Evolutionary conservation across 2,797 vertebrate genomes (phyloP).

Genomic region (Chaetodon trifasciatus): DNA sequence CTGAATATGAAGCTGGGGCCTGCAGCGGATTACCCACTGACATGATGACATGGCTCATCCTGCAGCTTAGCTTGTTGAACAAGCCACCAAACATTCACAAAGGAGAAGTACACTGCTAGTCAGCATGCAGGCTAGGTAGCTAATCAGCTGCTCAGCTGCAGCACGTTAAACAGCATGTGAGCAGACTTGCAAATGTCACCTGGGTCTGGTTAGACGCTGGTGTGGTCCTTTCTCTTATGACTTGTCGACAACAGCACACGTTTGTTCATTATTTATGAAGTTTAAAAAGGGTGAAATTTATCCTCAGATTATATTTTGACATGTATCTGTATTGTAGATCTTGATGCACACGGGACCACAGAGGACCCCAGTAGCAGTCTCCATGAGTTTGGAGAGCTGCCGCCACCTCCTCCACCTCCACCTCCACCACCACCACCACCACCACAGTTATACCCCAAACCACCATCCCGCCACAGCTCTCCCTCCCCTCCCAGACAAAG

Average conservation of each 20-base stretch:
- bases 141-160: neutral
- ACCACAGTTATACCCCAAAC: slow-evolving; percentile 32
- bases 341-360: slow-evolving; percentile 51
- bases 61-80: no score
- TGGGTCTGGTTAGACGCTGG: neutral
- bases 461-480: slow-evolving; percentile 28
- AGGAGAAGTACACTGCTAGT: neutral
- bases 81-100: neutral
- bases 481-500: slow-evolving; percentile 55
- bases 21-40: no score
- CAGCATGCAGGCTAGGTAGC: neutral
- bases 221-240: neutral
- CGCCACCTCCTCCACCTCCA: slow-evolving; percentile 14
- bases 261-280: neutral
- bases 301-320: neutral
- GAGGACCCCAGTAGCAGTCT: slow-evolving; percentile 54
- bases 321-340: slow-evolving; percentile 52
- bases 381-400: slow-evolving; percentile 65
- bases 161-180: neutral
- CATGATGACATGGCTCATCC: no score
- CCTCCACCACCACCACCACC: slow-evolving; percentile 56
- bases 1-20: no score
- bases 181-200: neutral
- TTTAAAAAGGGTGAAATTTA: neutral
- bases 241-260: neutral